Evolutionary conservation across 1,140 invertebrate genomes (phyloP).

Genomic region (Drosophila parabipectinata): DNA sequence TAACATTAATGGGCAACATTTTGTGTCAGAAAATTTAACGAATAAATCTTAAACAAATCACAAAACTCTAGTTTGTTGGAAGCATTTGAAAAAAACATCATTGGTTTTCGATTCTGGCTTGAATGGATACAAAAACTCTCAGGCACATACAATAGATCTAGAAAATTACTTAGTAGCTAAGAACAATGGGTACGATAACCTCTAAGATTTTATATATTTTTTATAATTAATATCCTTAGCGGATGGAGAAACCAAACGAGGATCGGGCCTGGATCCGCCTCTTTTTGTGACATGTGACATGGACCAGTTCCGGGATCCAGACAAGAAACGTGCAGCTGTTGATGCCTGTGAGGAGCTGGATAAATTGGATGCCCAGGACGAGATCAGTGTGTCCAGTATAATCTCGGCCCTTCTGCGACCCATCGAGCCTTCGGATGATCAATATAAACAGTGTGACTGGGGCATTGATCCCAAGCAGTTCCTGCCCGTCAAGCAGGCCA

Average conservation of each 20-base stretch:
- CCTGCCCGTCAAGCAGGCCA: slow-evolving; percentile 57
- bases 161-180: not conserved
- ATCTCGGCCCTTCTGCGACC: slow-evolving; percentile 59
- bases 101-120: not conserved
- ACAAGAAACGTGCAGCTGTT: slow-evolving; percentile 12
- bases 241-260: not conserved
- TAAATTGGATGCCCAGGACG: slow-evolving; percentile 65
- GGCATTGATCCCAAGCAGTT: slow-evolving; percentile 65
- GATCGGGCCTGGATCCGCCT: slow-evolving; percentile 47
- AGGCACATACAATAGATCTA: not conserved
- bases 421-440: slow-evolving; percentile 58
- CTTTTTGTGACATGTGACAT: slow-evolving; percentile 58
- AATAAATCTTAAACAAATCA: too few relatives aligned
- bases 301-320: slow-evolving; percentile 33
- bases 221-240: not conserved
- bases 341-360: slow-evolving; percentile 54
- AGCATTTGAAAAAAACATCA: not conserved
- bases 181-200: not conserved
- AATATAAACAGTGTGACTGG: slow-evolving; percentile 58
- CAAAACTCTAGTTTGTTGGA: too few relatives aligned
- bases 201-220: not conserved
- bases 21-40: too few relatives aligned
- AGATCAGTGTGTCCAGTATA: slow-evolving; percentile 78
- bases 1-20: too few relatives aligned
- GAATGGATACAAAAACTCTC: not conserved